A percentile compares a stretch with the other conserved stretches of the same genome.
Evolutionary conservation across 2,888 invertebrate species (phyloP).

Genomic region (Drosophila neotestacea): DNA sequence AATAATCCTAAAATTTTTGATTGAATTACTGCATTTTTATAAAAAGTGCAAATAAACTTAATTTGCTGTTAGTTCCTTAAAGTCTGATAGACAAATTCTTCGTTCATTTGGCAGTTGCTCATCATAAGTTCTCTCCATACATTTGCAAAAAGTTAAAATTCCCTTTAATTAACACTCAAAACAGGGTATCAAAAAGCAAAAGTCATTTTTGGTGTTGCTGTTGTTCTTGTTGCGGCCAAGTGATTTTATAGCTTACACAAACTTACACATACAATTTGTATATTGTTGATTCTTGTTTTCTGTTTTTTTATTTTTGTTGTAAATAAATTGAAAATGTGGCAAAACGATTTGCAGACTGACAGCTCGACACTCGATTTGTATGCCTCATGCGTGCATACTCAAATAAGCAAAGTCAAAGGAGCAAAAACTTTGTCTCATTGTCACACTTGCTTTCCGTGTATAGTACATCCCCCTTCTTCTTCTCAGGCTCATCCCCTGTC

Average conservation of each 20-base stretch:
- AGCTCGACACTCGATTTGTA: constrained; percentile 65
- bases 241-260: constrained; percentile 68
- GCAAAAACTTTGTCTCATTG: constrained; percentile 41
- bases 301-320: constrained; percentile 35
- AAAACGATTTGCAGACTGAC: constrained; percentile 40
- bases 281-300: constrained; percentile 10
- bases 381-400: constrained; percentile 59
- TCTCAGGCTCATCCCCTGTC: not conserved
- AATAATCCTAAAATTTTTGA: too few species aligned
- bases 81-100: too few species aligned
- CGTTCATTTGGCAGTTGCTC: too few species aligned
- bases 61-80: too few species aligned
- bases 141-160: not conserved
- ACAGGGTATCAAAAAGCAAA: constrained; percentile 22
- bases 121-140: too few species aligned
- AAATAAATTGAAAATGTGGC: constrained; percentile 64
- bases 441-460: constrained; percentile 18
- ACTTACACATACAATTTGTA: constrained; percentile 30
- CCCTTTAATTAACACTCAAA: not conserved
- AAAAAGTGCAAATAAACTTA: too few species aligned
- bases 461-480: not conserved
- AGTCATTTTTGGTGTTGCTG: constrained; percentile 29
- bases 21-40: too few species aligned
- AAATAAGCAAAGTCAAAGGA: constrained; percentile 1
- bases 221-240: constrained; percentile 31